These are phyloP conservation scores for Brachynemurus nebulosus DNA, from an alignment of 2,888 invertebrate genomes.

Conservation along the genomic window DNA sequence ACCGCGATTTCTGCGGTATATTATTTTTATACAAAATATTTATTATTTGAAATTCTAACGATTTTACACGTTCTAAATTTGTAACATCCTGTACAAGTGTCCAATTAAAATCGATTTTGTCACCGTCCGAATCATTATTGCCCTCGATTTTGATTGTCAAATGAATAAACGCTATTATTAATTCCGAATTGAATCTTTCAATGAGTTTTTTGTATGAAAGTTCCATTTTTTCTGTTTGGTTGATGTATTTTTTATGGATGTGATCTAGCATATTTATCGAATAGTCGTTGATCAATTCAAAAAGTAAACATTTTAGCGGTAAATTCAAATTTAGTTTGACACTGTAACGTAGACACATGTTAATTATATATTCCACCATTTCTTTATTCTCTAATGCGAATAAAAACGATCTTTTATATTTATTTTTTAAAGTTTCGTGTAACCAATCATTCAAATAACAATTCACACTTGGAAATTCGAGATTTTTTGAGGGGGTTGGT, in stretches of 20 bases:
- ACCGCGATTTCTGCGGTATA: not conserved
- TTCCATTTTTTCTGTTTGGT: too few relatives aligned
- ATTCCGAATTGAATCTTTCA: not conserved
- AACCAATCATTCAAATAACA: constrained; percentile 6
- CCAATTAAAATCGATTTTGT: too few relatives aligned
- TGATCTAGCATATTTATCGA: too few relatives aligned
- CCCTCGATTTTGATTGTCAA: constrained; percentile 5
- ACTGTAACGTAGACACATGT: too few relatives aligned
- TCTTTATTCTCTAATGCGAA: too few relatives aligned
- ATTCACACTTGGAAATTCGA: not conserved
- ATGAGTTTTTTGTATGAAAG: not conserved
- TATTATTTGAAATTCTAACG: constrained; percentile 2
- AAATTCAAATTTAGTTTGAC: too few relatives aligned
- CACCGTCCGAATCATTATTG: not conserved
- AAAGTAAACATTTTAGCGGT: too few relatives aligned
- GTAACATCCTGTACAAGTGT: not conserved
- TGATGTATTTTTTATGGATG: too few relatives aligned
- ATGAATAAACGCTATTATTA: not conserved
- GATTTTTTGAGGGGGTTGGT: too few relatives aligned
- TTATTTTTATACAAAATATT: not conserved
- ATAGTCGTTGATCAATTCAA: too few relatives aligned
- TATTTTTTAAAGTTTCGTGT: not conserved
- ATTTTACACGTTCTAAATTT: not conserved
- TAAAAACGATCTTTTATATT: constrained; percentile 2
- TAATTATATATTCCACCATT: too few relatives aligned